Conservation (phyloP, 2,888 invertebrate species). For the Cataglyphis altisquamis region DNA sequence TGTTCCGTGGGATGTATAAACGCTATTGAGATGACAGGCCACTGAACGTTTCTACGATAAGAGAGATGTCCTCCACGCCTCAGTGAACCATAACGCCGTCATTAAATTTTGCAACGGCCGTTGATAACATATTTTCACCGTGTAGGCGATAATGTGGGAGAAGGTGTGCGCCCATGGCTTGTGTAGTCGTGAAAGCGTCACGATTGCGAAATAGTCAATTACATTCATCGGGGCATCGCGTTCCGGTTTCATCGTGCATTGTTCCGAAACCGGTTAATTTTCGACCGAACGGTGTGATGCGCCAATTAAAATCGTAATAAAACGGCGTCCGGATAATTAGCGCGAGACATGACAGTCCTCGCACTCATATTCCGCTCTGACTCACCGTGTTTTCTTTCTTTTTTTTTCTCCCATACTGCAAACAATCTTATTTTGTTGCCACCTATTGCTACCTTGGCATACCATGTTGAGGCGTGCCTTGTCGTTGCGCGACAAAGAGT, state of each 20-base stretch:
- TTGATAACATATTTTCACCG: conserved; percentile 72
- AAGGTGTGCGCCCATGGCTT: conserved; percentile 42
- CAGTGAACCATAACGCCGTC: conserved; percentile 52
- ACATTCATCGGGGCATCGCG: conserved; percentile 55
- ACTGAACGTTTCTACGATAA: conserved; percentile 55
- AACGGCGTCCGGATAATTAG: conserved; percentile 64
- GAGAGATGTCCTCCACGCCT: conserved; percentile 56
- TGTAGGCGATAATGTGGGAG: conserved; percentile 67
- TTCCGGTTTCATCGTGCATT: conserved; percentile 59
- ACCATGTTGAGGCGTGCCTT: conserved; percentile 77
- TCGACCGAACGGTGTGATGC: conserved; percentile 29
- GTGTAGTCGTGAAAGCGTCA: conserved; percentile 73
- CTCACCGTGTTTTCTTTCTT: conserved; percentile 9
- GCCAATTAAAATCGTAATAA: conserved; percentile 68
- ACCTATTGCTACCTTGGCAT: conserved; percentile 65
- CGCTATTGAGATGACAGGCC: conserved; percentile 56
- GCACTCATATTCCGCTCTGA: conserved; percentile 10
- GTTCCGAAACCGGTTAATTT: conserved; percentile 50
- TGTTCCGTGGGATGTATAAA: conserved; percentile 38
- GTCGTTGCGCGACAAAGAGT: conserved; percentile 65
- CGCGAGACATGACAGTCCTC: conserved; percentile 33
- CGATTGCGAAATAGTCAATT: conserved; percentile 72
- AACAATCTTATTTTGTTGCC: conserved; percentile 46
- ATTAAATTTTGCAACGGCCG: conserved; percentile 64
- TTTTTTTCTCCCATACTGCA: background rate